These are phyloP conservation scores for Sparus aurata DNA, from an alignment of 2,797 vertebrate species.

Conservation along the genomic window DNA sequence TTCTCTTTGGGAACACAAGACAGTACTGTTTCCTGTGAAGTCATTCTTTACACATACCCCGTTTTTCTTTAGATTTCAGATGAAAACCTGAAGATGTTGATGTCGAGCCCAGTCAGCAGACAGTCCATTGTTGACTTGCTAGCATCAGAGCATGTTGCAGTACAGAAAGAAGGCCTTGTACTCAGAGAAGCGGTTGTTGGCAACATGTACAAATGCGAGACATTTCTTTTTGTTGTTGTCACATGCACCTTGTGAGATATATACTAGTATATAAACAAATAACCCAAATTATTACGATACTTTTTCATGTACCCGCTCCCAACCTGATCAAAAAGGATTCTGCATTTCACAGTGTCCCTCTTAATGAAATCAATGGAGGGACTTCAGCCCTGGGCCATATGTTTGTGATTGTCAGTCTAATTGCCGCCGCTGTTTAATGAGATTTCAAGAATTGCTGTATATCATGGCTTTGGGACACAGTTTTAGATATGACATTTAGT, in stretches of 20 bases:
- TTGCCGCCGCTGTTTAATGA: slow-evolving; percentile 16
- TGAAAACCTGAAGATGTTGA: slow-evolving; percentile 89
- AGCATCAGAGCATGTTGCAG: slow-evolving; percentile 60
- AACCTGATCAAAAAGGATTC: background rate
- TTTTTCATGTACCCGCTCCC: background rate
- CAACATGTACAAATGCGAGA: slow-evolving; percentile 87
- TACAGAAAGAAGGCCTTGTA: slow-evolving; percentile 83
- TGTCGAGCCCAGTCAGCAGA: slow-evolving; percentile 72
- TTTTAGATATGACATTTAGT: slow-evolving; percentile 17
- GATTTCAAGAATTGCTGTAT: slow-evolving; percentile 11
- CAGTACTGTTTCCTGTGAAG: background rate
- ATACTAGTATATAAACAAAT: slow-evolving; percentile 7
- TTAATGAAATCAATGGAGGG: background rate
- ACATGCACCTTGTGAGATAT: background rate
- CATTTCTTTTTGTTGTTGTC: slow-evolving; percentile 7
- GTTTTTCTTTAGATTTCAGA: slow-evolving; percentile 80
- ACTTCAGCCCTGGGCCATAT: background rate
- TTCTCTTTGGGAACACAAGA: background rate
- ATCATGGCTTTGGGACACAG: slow-evolving; percentile 16
- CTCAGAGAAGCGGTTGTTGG: slow-evolving; percentile 74
- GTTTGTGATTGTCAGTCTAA: slow-evolving; percentile 19
- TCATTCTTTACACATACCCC: background rate
- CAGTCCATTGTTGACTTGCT: slow-evolving; percentile 83
- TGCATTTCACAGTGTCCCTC: background rate
- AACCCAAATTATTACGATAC: background rate